Evolutionary conservation across 2,797 vertebrate species (phyloP).

Genomic region (Phoebastria nigripes): DNA sequence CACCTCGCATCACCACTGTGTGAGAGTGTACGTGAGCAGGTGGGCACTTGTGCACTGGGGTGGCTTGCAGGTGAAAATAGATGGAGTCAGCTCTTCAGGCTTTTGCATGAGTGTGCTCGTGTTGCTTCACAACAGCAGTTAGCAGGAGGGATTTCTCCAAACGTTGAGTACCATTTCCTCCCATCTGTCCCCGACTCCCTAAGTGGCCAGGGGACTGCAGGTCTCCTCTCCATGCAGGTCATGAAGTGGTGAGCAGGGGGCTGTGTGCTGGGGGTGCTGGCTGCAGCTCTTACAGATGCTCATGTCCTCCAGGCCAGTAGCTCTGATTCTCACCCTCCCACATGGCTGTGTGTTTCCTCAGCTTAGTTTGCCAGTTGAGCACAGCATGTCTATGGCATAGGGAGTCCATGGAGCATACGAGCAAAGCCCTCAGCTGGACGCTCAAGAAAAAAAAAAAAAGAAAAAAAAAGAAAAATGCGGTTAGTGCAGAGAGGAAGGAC

Average conservation of each 20-base stretch:
- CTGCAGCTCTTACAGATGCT: neutral
- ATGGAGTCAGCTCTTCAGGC: neutral
- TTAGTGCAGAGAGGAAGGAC: neutral
- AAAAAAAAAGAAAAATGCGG: accelerated
- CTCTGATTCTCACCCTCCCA: neutral
- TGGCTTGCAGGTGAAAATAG: neutral
- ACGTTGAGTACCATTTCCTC: neutral
- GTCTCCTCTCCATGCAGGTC: neutral
- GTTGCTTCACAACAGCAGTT: neutral
- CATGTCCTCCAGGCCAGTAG: neutral
- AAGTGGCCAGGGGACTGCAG: neutral
- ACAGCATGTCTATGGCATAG: neutral
- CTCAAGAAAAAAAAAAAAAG: neutral
- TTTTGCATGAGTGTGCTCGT: neutral
- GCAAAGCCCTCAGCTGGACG: neutral
- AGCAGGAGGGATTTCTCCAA: neutral
- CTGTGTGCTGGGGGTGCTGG: neutral
- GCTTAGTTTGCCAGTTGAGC: neutral
- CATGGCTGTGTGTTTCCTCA: neutral
- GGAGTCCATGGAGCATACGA: neutral
- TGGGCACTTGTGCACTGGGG: neutral
- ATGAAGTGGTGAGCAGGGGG: neutral
- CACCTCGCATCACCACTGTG: accelerated
- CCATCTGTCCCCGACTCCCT: neutral
- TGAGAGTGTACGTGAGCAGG: accelerated